Evolutionary conservation across 2,113 vertebrate genomes (phyloP).

Genomic region (Coreoperca whiteheadi): DNA sequence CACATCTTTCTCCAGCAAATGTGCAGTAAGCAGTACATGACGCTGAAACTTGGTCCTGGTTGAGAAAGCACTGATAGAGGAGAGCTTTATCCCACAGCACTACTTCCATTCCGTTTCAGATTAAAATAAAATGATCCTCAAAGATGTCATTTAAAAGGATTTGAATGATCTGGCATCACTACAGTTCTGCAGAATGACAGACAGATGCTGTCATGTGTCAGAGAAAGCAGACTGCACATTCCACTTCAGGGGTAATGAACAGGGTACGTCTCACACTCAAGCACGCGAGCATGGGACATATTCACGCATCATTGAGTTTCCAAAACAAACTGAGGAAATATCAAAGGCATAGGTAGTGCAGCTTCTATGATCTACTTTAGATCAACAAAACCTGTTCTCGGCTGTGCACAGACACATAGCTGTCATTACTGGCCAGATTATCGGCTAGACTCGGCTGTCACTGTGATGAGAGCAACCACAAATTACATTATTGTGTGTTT

Average conservation of each 20-base stretch:
- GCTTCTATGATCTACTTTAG: conserved; percentile 24
- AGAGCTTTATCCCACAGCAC: not conserved
- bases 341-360: conserved; percentile 68
- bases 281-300: conserved; percentile 5
- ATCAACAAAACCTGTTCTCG: conserved; percentile 80
- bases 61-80: conserved; percentile 8
- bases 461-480: conserved; percentile 43
- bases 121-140: conserved; percentile 10
- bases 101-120: conserved; percentile 13
- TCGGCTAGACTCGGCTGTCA: conserved; percentile 10
- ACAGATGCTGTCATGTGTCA: conserved; percentile 40
- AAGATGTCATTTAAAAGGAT: conserved; percentile 7
- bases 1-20: conserved; percentile 81
- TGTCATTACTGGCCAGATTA: conserved; percentile 58
- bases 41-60: conserved; percentile 5
- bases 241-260: conserved; percentile 66
- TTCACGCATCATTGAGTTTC: conserved; percentile 60
- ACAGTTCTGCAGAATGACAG: conserved; percentile 16
- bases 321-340: conserved; percentile 77
- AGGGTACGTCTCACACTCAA: conserved; percentile 48
- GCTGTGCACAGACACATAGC: conserved; percentile 57
- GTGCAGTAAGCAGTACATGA: conserved; percentile 40
- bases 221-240: conserved; percentile 52
- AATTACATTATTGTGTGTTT: conserved; percentile 32
- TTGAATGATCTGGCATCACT: conserved; percentile 10